Evolutionary conservation across 2,888 invertebrate genomes (phyloP), one percentile per base, ranked within the genome.

Genomic region (Spodoptera exigua): DNA sequence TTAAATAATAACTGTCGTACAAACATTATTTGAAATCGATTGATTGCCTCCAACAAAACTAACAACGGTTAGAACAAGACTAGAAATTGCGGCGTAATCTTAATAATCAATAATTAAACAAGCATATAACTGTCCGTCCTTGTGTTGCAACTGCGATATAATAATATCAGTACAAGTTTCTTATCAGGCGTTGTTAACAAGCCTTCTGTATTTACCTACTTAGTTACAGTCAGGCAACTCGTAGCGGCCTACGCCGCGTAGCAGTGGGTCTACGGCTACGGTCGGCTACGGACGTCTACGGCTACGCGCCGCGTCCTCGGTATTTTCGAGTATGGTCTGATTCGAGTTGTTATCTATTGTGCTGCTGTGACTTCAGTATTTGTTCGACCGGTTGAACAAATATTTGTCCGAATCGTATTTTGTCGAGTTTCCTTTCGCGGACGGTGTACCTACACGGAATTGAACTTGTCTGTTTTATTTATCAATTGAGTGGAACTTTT

Each of bases 241-340:
- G 78, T 68, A 70, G 65, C 71, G 45, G 62, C 67, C 81, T 79
- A 80, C 75, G 77, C 47, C 61, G 70, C 78, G 82, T 76, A 74
- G 74, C 84, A 89, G 89, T 88, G 56, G 65, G 73, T 79, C 82
- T 81, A 85, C 84, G 85, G 70, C 74, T 35, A 69, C 74, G 81
- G 78, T 54, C 66, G 76, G 82, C 80, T 85, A 83, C 88, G 83
- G 87, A 78, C 86, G 89, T 83, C 80, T 79, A 78, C 79, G 73
- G 76, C 66, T 72, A 66, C 74, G 71, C 32, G 36, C 40, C 51
- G 45, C 56, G 61, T 56, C 48, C 72, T 53, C 53, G 17, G 47
- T 39, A 41, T 44, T 68, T 55, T 44, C 67, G 70, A 68, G 46
- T 60, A 43, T 59, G 48, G 39, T 61, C 53, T 54, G 35, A 69